Evolutionary conservation across 2,113 vertebrate species (phyloP), one percentile per base, ranked within the genome.

Genomic region (Cacatua alba): DNA sequence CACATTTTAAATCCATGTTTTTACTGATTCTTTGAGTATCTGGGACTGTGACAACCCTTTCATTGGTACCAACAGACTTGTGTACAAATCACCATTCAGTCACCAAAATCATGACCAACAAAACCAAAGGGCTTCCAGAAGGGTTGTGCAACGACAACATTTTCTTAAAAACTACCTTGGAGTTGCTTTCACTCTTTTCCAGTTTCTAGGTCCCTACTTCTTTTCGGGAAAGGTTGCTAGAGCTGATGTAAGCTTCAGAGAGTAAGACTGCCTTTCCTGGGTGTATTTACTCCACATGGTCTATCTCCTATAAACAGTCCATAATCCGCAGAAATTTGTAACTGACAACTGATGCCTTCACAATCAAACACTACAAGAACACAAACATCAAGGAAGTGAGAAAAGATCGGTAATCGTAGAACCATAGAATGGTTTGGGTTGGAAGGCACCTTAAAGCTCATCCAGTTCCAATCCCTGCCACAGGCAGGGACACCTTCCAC

Each of bases 241-340:
- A 59, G n/a, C 21, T 41, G 55, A 57, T 63, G 14, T 13, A 62
- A 87, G 55, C 26, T 60, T 18, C 17, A 1, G 12, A 26, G 33
- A 62, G 26, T 2, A 33, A 33, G 6, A 20, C 8, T 78, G 65
- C 37, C 12, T 67, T 49, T 67, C 55, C 31, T 39, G 17, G 23
- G 16, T 15, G 11, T 5, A 5, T 44, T 63, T 53, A 46, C 16
- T 28, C 13, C 3, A 1, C 43, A 48, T 0, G 0, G 51, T 29
- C 13, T 82, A 35, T 18, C 35, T 68, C 82, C 51, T 81, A 3
- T 16, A 12, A 79, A 41, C 18, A 72, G 33, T 13, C 10, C 16
- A 13, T 6, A 10, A 82, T 60, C 19, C 17, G 52, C 60, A 64
- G 28, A 5, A 75, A 35, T 5, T 84, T 4, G 0, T 19, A 39